Evolutionary conservation across 2,888 invertebrate species (phyloP).

Genomic region (Copidosoma aretas): DNA sequence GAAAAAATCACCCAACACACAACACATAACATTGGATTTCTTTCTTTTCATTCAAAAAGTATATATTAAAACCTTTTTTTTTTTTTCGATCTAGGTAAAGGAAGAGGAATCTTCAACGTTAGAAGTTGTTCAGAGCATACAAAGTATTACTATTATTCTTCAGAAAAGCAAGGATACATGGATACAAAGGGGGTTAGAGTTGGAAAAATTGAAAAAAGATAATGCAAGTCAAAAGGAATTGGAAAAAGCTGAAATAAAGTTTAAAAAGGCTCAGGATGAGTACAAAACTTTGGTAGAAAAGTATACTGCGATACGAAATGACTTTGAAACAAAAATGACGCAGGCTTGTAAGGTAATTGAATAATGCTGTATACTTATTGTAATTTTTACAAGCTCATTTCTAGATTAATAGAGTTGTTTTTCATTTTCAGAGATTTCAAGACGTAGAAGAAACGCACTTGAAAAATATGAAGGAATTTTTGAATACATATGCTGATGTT

Average conservation of each 20-base stretch:
- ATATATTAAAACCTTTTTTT: not conserved
- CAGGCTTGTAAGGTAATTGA: slow-evolving; percentile 82
- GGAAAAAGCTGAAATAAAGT: slow-evolving; percentile 90
- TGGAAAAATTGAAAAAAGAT: slow-evolving; percentile 89
- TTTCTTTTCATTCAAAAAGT: not conserved
- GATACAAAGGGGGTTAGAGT: slow-evolving; percentile 82
- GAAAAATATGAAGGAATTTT: slow-evolving; percentile 93
- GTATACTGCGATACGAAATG: slow-evolving; percentile 87
- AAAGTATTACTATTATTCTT: slow-evolving; percentile 84
- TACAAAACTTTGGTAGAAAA: slow-evolving; percentile 91
- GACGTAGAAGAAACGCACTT: slow-evolving; percentile 92
- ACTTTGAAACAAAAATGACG: slow-evolving; percentile 96
- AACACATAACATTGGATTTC: slow-evolving; percentile 12
- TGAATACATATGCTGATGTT: slow-evolving; percentile 85
- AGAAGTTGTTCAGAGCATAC: slow-evolving; percentile 86
- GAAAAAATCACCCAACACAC: slow-evolving; percentile 1
- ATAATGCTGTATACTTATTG: slow-evolving; percentile 16
- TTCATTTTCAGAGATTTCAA: slow-evolving; percentile 78
- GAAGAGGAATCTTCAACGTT: slow-evolving; percentile 92
- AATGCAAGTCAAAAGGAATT: slow-evolving; percentile 89
- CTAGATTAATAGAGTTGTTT: slow-evolving; percentile 14
- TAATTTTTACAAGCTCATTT: slow-evolving; percentile 2
- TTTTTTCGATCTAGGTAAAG: slow-evolving; percentile 74
- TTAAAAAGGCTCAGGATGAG: slow-evolving; percentile 94
- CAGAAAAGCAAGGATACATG: slow-evolving; percentile 94